Conservation (phyloP, 2,113 vertebrate species). For the Pterocles gutturalis region DNA sequence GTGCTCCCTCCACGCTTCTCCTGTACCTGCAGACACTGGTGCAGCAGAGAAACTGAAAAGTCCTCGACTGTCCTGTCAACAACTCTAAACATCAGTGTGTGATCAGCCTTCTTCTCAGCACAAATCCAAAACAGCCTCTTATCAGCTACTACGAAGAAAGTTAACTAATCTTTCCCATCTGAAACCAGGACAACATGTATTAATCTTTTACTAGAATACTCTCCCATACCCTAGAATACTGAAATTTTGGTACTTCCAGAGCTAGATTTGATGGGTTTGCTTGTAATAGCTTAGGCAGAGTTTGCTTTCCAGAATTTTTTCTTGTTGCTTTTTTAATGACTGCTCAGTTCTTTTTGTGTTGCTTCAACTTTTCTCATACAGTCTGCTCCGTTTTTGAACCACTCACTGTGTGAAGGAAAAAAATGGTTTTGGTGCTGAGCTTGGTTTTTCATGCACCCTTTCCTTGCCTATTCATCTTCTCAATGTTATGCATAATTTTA, state of each 20-base stretch:
- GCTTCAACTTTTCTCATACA: not conserved
- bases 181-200: too few relatives aligned
- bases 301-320: not conserved
- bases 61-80: too few relatives aligned
- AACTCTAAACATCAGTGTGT: too few relatives aligned
- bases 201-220: not conserved
- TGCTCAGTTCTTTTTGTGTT: not conserved
- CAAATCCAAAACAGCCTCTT: too few relatives aligned
- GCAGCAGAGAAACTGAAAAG: too few relatives aligned
- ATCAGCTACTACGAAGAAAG: too few relatives aligned
- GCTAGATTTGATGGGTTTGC: not conserved
- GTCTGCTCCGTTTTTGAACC: not conserved
- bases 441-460: not conserved
- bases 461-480: not conserved
- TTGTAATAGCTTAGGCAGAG: not conserved
- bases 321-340: not conserved
- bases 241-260: not conserved
- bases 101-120: too few relatives aligned
- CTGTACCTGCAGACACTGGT: too few relatives aligned
- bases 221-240: not conserved
- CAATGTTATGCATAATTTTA: not conserved
- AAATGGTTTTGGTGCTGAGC: not conserved
- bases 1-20: too few relatives aligned
- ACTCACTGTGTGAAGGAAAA: not conserved
- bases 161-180: too few relatives aligned